Percentiles rank a stretch among this genome's conserved stretches.
phyloP scores from a whole-genome alignment of 2,888 invertebrate genomes.

The Lapara coniferarum region DNA sequence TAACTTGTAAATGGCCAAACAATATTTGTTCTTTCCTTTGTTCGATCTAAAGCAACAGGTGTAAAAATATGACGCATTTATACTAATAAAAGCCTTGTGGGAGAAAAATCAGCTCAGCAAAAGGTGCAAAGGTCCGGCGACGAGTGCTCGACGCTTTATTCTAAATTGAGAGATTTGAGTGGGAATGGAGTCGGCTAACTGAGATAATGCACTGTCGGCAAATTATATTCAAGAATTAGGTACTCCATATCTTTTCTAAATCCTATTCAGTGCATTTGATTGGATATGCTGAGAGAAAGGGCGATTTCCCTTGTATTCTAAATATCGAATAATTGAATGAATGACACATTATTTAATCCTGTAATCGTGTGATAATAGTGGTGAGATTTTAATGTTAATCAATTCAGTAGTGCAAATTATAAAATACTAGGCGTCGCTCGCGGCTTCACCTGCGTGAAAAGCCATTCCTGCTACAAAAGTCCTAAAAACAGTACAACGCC shows the following conservation, averaged over 20 bases:
- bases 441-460: too few species aligned
- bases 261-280: background rate
- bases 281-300: background rate
- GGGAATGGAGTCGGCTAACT: slow-evolving; percentile 14
- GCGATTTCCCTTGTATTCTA: background rate
- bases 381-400: too few species aligned
- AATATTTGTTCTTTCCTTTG: background rate
- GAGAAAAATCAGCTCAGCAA: slow-evolving; percentile 10
- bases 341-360: too few species aligned
- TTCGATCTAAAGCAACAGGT: slow-evolving; percentile 9
- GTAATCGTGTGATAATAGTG: too few species aligned
- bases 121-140: slow-evolving; percentile 19
- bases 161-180: slow-evolving; percentile 21
- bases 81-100: slow-evolving; percentile 12
- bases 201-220: slow-evolving; percentile 14
- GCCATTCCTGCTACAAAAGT: too few species aligned
- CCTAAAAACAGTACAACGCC: too few species aligned
- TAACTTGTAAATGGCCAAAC: background rate
- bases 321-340: too few species aligned
- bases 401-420: too few species aligned
- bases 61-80: slow-evolving; percentile 19
- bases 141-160: slow-evolving; percentile 10
- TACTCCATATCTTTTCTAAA: too few species aligned
- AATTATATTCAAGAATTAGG: slow-evolving; percentile 6
- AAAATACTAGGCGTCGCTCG: too few species aligned